These are phyloP conservation scores for Pygocentrus nattereri DNA, from an alignment of 2,797 vertebrate genomes.

Conservation along the genomic window DNA sequence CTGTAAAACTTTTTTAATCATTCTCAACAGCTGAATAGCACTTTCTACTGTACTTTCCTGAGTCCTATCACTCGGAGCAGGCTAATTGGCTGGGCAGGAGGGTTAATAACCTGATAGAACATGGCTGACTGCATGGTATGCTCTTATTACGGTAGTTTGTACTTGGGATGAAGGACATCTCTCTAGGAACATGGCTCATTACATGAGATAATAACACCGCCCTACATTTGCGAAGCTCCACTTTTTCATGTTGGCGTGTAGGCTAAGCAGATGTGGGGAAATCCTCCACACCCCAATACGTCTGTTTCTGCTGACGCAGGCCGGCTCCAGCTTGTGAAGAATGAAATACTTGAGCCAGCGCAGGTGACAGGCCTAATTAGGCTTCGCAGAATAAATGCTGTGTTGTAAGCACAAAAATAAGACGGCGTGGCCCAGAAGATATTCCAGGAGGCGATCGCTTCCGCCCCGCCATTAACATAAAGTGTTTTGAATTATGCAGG, in stretches of 20 bases:
- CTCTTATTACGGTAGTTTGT: background rate
- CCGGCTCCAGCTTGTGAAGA: background rate
- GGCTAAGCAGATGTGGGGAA: slow-evolving; percentile 17
- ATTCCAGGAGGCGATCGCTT: slow-evolving; percentile 54
- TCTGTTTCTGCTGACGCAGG: slow-evolving; percentile 46
- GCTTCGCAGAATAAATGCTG: slow-evolving; percentile 48
- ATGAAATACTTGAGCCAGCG: slow-evolving; percentile 18
- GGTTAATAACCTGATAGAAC: slow-evolving; percentile 17
- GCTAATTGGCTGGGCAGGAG: background rate
- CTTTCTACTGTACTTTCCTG: background rate
- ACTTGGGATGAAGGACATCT: background rate
- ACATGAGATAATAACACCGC: background rate
- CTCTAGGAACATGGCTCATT: background rate
- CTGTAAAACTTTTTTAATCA: slow-evolving; percentile 2
- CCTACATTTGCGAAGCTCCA: background rate
- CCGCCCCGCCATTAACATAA: slow-evolving; percentile 60
- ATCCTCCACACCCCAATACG: slow-evolving; percentile 15
- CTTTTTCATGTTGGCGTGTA: background rate
- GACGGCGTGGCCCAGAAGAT: slow-evolving; percentile 47
- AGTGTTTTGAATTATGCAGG: slow-evolving; percentile 66
- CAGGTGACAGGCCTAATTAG: slow-evolving; percentile 46
- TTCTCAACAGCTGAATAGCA: background rate
- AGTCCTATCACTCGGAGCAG: background rate
- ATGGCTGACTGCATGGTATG: background rate
- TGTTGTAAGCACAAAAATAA: slow-evolving; percentile 57